Conservation (phyloP, 1,140 invertebrate genomes). For the Pseudomyrmex cubaensis region DNA sequence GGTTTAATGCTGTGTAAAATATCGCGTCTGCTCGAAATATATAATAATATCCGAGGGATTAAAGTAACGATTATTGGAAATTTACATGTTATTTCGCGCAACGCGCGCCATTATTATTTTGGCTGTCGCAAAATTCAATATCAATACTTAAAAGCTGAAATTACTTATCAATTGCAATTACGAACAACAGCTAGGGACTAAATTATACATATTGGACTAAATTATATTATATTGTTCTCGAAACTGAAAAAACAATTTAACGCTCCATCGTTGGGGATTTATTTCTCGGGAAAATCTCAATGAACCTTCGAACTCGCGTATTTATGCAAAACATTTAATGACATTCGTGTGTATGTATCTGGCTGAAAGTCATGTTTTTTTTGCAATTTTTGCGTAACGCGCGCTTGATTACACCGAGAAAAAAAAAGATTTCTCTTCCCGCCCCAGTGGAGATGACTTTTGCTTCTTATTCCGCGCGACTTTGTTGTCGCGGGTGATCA, state of each 20-base stretch:
- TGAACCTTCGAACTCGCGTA: conserved; percentile 1
- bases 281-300: conserved; percentile 2
- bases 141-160: conserved; percentile 18
- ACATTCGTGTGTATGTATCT: conserved; percentile 44
- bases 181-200: not conserved
- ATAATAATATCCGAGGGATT: conserved; percentile 30
- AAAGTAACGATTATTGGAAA: conserved; percentile 25
- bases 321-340: conserved; percentile 55
- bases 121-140: conserved; percentile 1
- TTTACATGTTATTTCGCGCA: not conserved
- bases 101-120: not conserved
- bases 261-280: not conserved
- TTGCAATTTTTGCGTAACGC: conserved; percentile 48
- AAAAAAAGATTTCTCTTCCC: conserved; percentile 26
- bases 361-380: conserved; percentile 32
- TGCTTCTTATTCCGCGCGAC: not conserved
- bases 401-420: conserved; percentile 39
- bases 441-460: not conserved
- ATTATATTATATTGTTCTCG: not conserved
- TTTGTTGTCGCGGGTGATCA: conserved; percentile 1
- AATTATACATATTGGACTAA: not conserved
- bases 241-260: conserved; percentile 28
- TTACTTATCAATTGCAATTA: not conserved
- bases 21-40: not conserved
- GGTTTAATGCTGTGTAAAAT: conserved; percentile 11